A percentile compares a stretch with the other conserved stretches of the same genome.
These are phyloP conservation scores for Palaemon carinicauda DNA, from an alignment of 1,140 invertebrate species.

Conservation along the genomic window DNA sequence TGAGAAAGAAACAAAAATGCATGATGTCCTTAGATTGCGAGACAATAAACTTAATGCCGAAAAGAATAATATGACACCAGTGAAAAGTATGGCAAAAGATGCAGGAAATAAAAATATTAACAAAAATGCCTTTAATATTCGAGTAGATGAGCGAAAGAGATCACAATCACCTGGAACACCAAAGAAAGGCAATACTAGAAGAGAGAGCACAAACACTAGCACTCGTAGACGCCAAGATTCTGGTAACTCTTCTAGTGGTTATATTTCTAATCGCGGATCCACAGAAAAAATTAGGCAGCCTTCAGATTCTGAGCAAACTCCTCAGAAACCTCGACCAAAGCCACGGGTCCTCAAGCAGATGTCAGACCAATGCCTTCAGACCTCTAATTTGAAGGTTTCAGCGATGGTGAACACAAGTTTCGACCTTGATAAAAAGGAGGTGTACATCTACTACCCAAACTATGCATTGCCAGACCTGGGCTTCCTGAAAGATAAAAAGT, in stretches of 20 bases:
- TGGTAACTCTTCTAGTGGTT: conserved; percentile 59
- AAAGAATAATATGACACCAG: conserved; percentile 33
- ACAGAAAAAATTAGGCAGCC: conserved; percentile 56
- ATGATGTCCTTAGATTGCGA: conserved; percentile 44
- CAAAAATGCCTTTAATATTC: conserved; percentile 52
- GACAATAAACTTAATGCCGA: conserved; percentile 49
- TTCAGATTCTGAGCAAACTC: conserved; percentile 52
- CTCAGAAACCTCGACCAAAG: conserved; percentile 55
- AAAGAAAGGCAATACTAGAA: conserved; percentile 38
- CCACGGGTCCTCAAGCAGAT: conserved; percentile 55
- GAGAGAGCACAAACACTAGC: conserved; percentile 26
- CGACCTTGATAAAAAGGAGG: conserved; percentile 55
- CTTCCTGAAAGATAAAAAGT: conserved; percentile 75
- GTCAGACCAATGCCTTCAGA: conserved; percentile 59
- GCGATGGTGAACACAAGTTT: conserved; percentile 57
- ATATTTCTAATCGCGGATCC: conserved; percentile 55
- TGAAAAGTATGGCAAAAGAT: conserved; percentile 38
- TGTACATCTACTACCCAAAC: conserved; percentile 91
- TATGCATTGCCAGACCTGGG: conserved; percentile 88
- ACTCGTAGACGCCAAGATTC: conserved; percentile 53
- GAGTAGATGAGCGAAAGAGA: conserved; percentile 47
- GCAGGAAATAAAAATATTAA: conserved; percentile 47
- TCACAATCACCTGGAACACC: conserved; percentile 55
- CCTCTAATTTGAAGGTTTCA: conserved; percentile 58
- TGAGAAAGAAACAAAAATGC: conserved; percentile 58